Evolutionary conservation across 2,888 invertebrate genomes (phyloP).

Genomic region (Phytoseiulus persimilis): DNA sequence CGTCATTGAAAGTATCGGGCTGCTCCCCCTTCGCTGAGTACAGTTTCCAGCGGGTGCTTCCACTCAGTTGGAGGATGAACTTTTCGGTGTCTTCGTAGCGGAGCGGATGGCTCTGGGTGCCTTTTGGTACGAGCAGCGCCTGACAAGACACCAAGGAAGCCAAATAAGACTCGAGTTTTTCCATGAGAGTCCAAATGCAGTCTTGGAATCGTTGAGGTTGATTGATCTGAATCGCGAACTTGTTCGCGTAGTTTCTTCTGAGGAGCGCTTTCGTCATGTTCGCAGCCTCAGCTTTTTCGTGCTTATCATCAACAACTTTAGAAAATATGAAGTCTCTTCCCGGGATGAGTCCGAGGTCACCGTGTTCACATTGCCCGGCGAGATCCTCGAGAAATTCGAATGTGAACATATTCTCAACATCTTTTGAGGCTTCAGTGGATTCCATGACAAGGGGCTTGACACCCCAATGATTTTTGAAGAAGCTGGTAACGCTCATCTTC

Average conservation of each 20-base stretch:
- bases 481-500: neutral
- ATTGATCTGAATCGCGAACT: conserved; percentile 41
- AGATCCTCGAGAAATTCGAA: neutral
- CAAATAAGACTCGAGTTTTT: neutral
- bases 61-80: neutral
- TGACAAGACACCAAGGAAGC: neutral
- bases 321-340: neutral
- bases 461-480: conserved; percentile 9
- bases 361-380: neutral
- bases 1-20: neutral
- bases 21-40: neutral
- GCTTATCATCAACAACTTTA: neutral
- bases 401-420: neutral
- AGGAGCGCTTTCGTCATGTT: neutral
- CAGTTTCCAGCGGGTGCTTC: neutral
- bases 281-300: neutral
- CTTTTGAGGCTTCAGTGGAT: neutral
- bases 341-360: neutral
- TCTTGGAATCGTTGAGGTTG: conserved; percentile 42
- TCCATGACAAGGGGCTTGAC: neutral
- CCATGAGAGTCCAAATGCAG: conserved; percentile 9
- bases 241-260: neutral
- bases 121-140: neutral
- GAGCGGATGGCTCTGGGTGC: neutral
- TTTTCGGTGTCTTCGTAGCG: conserved; percentile 21